Evolutionary conservation across 1,140 invertebrate genomes (phyloP), one percentile per base, ranked within the genome.

Genomic region (Scaptomyza graminum): DNA sequence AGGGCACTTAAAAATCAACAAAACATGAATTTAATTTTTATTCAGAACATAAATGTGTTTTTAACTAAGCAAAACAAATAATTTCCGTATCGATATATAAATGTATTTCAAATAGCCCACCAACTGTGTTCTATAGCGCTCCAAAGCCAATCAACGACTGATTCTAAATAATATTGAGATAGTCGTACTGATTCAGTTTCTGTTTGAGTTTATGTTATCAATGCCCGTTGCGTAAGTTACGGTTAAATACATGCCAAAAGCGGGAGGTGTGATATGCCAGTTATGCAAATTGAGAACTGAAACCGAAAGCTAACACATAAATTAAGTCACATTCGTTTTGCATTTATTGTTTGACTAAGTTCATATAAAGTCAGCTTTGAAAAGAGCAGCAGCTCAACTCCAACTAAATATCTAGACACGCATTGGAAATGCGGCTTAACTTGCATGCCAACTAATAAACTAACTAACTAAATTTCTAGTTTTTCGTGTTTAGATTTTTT

Each of bases 401-500:
- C 59, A 63, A 63, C 74, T 63, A 74, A 83, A 65, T 72, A 63
- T 72, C 74, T 50, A 39, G 31, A 79, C 66, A 79, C 67, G 61
- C 67, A 80, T 34, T 34, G 31, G 9, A 34, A 34, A 34, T 34
- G 7, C 60, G 47, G 25, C 43, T 44, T 34, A 63, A 43, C 28
- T 46, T 34, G 31, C 1, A 50, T 11, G 25, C 22, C 22, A 51
- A 31, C 46, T 25, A 31, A 51, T 3, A 41, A 41, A 41, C 37
- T 5, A 37, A 9, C 9, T 57, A 57, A 46, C 22, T 57, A 16
- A 5, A 59, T 75, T 73, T 79, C 79, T 54, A 46, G 83, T 87
- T 88, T 74, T 85, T 87, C 81, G 56, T 65, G 81, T 85, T 85
- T 81, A 47, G n/a, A 2, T 2, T 34, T 13, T 62, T 64, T 64